Percentiles rank a stretch among this genome's conserved stretches.
These are phyloP conservation scores for Saxidomus purpurata DNA, from an alignment of 1,140 invertebrate species.

Conservation along the genomic window DNA sequence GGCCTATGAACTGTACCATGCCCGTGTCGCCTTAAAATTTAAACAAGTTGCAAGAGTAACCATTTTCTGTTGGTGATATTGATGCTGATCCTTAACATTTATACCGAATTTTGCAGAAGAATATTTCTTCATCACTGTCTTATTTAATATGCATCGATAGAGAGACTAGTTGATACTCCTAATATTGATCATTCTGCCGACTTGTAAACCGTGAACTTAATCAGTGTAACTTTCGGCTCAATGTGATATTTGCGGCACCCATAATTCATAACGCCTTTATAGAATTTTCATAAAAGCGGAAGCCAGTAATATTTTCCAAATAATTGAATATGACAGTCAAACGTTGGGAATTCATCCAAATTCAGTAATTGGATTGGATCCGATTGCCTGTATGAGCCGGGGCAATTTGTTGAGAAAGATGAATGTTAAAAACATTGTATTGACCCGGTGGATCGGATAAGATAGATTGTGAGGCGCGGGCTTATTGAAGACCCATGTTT, in stretches of 20 bases:
- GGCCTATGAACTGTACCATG: too few relatives aligned
- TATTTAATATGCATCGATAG: not conserved
- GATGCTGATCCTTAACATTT: too few relatives aligned
- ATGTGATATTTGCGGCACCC: conserved; percentile 31
- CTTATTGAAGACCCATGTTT: conserved; percentile 33
- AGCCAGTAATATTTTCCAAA: conserved; percentile 53
- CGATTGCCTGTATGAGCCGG: conserved; percentile 37
- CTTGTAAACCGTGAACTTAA: conserved; percentile 27
- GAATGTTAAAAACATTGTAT: conserved; percentile 48
- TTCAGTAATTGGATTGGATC: conserved; percentile 62
- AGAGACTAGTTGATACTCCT: conserved; percentile 2
- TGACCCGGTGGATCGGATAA: conserved; percentile 32
- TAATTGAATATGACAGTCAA: conserved; percentile 67
- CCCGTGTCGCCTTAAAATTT: too few relatives aligned
- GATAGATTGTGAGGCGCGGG: not conserved
- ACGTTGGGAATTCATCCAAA: conserved; percentile 62
- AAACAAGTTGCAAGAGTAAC: too few relatives aligned
- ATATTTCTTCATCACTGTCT: not conserved
- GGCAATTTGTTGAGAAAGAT: conserved; percentile 43
- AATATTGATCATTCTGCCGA: conserved; percentile 29
- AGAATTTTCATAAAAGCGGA: conserved; percentile 32
- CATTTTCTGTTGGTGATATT: too few relatives aligned
- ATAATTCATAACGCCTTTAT: conserved; percentile 40
- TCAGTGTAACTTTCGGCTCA: conserved; percentile 41
- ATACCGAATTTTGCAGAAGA: not conserved